Base-by-base conservation (phyloP, 2,797 vertebrate species). In the Eulemur coronatus region DNA sequence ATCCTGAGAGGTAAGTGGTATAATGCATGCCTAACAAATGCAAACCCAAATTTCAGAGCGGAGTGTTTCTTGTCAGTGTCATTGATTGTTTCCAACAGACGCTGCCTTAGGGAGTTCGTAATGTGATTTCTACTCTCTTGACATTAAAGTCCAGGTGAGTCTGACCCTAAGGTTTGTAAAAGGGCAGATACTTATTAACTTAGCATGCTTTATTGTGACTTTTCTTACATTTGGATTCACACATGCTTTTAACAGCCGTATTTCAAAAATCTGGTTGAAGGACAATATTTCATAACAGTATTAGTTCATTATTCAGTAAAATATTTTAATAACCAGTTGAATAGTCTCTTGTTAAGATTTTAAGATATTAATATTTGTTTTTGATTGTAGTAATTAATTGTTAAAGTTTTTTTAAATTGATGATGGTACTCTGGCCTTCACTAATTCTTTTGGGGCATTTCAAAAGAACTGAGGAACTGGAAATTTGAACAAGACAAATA, bases 1-100 rank as follows among this genome's bases (percentile, higher is more conserved):
- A 95, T 95, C 97, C 95, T 97, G 95, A 97, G 96, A 98, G 98
- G 98, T 98, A 98, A 99, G 98, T 98, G 84, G 91, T 73, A 92
- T 96, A 50, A 82, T 96, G 97, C 97, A 97, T 98, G 97, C 89
- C 96, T 98, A 97, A 97, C 80, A 85, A 97, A 96, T 0, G 52
- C 93, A 95, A 96, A 88, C 82, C 78, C 95, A 84, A 90, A 94
- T 84, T 96, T 85, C 22, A 84, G 67, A 67, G 91, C 80, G 94
- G 52, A 95, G 97, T 93, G 96, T 87, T 97, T 95, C 94, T 86
- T 93, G 89, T 79, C 72, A 26, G 78, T 95, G 35, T 89, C 94
- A 97, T 95, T 79, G 97, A 84, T 92, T 28, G 1, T 89, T 93
- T 94, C 33, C 28, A 11, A 67, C 50, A 80, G 94, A 61, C 0